Conservation (phyloP, 2,113 vertebrate species). For the Crocuta crocuta region DNA sequence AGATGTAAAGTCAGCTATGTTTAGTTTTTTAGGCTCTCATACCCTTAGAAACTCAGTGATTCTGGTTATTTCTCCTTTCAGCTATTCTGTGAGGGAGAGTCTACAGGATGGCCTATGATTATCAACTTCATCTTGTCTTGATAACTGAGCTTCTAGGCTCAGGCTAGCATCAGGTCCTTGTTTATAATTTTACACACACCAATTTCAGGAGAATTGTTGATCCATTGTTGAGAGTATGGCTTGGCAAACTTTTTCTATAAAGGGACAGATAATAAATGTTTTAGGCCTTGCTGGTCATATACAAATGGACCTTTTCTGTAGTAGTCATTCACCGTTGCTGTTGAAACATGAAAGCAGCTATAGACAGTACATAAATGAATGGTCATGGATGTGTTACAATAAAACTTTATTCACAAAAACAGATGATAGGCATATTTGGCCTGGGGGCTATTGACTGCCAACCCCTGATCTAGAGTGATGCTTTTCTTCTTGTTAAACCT, state of each 20-base stretch:
- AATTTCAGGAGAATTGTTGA: background rate
- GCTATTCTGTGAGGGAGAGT: background rate
- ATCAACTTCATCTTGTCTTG: background rate
- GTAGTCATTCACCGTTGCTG: background rate
- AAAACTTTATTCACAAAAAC: slow-evolving; percentile 21
- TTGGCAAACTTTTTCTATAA: slow-evolving; percentile 35
- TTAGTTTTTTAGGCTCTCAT: slow-evolving; percentile 26
- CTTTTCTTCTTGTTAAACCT: slow-evolving; percentile 48
- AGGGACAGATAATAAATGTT: background rate
- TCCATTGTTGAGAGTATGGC: background rate
- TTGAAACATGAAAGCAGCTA: background rate
- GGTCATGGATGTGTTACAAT: background rate
- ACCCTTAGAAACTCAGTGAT: background rate
- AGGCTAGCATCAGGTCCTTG: background rate
- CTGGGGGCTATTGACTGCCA: background rate
- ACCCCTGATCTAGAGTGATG: background rate
- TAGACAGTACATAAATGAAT: background rate
- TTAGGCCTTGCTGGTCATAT: background rate
- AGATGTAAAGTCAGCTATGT: slow-evolving; percentile 21
- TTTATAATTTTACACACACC: background rate
- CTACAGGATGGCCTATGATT: background rate
- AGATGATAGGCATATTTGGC: background rate
- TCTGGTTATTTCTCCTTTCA: slow-evolving; percentile 20
- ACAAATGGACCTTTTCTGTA: background rate
- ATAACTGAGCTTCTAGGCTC: background rate